Evolutionary conservation across 1,140 invertebrate genomes (phyloP).

Genomic region (Manduca sexta): DNA sequence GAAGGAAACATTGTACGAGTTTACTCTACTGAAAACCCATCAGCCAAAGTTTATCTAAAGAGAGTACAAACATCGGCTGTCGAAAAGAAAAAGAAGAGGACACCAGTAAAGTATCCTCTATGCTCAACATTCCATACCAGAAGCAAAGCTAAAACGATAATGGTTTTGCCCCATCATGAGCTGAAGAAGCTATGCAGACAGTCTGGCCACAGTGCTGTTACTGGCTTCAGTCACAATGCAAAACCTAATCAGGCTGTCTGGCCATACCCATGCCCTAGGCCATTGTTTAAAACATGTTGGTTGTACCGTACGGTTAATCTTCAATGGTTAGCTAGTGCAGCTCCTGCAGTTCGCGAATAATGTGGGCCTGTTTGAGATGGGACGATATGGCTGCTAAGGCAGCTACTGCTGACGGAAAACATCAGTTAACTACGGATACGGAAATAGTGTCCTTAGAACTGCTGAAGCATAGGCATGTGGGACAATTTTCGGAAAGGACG

Average conservation of each 20-base stretch:
- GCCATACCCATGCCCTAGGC: conserved; percentile 96
- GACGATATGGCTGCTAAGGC: conserved; percentile 94
- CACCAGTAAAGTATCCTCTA: conserved; percentile 85
- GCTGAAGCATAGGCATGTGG: conserved; percentile 90
- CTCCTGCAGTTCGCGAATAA: conserved; percentile 91
- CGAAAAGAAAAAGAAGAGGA: conserved; percentile 80
- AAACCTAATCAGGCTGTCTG: conserved; percentile 92
- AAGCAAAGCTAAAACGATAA: conserved; percentile 83
- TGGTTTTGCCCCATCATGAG: conserved; percentile 88
- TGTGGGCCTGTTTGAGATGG: conserved; percentile 96
- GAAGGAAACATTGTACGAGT: conserved; percentile 78
- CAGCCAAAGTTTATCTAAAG: conserved; percentile 84
- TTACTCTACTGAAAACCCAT: conserved; percentile 76
- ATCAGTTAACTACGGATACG: conserved; percentile 96
- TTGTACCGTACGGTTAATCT: conserved; percentile 91
- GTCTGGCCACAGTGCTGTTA: conserved; percentile 81
- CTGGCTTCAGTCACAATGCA: conserved; percentile 90
- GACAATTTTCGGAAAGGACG: conserved; percentile 90
- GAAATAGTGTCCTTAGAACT: conserved; percentile 96
- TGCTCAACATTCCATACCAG: conserved; percentile 87
- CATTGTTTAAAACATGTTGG: conserved; percentile 96
- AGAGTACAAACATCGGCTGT: conserved; percentile 76
- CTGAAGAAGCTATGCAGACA: conserved; percentile 85
- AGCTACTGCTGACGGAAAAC: conserved; percentile 90
- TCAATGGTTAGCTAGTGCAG: conserved; percentile 86